Evolutionary conservation across 2,888 invertebrate species (phyloP), one percentile per base, ranked within the genome.

Genomic region (Caenorhabditis sp.): DNA sequence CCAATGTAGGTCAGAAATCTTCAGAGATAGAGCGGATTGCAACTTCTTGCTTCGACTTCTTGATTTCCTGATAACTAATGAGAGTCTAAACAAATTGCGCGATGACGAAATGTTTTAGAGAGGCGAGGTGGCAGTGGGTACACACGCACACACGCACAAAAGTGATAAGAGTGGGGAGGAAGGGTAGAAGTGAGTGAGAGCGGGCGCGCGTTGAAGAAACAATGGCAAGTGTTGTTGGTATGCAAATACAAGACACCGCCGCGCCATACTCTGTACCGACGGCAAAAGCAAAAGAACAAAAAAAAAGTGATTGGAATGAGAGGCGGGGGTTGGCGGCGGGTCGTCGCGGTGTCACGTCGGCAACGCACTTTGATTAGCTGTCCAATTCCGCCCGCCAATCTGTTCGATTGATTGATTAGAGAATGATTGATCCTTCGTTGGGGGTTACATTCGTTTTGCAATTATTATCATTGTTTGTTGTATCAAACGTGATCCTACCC

Each of bases 351-450:
- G 46, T 46, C 24, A 24, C 35, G 56, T 48, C 58, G 50, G 66
- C 37, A 52, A 70, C 59, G 53, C 52, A 70, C 58, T 59, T 70
- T 70, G 70, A 70, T 70, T 70, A 53, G 70, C 39, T 17, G 50
- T 53, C 56, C 56, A 8, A 24, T 17, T 13, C 46, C 48, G 37
- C 50, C 35, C 53, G 45, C 59, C 70, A 70, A 68, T 59, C 58
- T 70, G 70, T 59, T 59, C 59, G 39, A 59, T 59, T 70, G 70
- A 70, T 70, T 70, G 70, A 70, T 70, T 59, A 45, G 59, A 43
- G 59, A 59, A 53, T 70, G 70, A 70, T 70, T 70, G 59, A 59
- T 70, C 53, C 53, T 8, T 39, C 66, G 50, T 50, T 56, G 30
- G 46, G 39, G 17, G 43, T 61, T 22, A 37, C 70, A 61, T 45